Evolutionary conservation across 2,888 invertebrate genomes (phyloP).

Genomic region (Rhaphigaster nebulosa): DNA sequence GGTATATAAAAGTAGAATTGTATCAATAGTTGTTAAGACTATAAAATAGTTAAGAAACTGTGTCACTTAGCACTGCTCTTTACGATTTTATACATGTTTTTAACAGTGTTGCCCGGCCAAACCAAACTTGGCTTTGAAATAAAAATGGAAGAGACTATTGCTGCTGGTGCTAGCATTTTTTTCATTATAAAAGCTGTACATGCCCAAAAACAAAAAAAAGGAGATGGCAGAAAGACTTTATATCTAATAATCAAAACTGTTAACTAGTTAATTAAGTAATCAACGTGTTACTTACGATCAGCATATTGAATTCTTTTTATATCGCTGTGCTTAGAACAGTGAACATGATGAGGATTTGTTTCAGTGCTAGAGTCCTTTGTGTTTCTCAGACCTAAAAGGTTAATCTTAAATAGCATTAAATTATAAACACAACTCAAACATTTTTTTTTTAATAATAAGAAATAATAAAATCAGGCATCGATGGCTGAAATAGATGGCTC

Average conservation of each 20-base stretch:
- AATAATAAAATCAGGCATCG: not conserved
- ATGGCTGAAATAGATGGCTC: not conserved
- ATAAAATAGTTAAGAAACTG: too few relatives aligned
- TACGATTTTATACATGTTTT: too few relatives aligned
- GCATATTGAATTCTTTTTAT: conserved; percentile 63
- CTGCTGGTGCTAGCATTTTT: too few relatives aligned
- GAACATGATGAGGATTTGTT: conserved; percentile 59
- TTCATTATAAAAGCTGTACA: too few relatives aligned
- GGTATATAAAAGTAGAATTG: too few relatives aligned
- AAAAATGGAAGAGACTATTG: too few relatives aligned
- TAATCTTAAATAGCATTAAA: not conserved
- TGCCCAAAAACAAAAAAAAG: too few relatives aligned
- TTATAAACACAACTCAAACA: not conserved
- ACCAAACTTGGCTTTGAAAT: too few relatives aligned
- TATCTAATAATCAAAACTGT: not conserved
- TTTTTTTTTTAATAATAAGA: not conserved
- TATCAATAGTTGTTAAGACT: too few relatives aligned
- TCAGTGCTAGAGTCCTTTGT: conserved; percentile 56
- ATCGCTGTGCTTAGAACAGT: conserved; percentile 63
- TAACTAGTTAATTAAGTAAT: not conserved
- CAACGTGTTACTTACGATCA: conserved; percentile 60
- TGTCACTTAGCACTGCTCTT: too few relatives aligned
- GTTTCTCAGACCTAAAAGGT: conserved; percentile 18
- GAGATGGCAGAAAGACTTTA: too few relatives aligned
- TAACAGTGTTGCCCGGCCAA: too few relatives aligned